Evolutionary conservation across 1,140 invertebrate species (phyloP).

Genomic region (Chionoecetes opilio): DNA sequence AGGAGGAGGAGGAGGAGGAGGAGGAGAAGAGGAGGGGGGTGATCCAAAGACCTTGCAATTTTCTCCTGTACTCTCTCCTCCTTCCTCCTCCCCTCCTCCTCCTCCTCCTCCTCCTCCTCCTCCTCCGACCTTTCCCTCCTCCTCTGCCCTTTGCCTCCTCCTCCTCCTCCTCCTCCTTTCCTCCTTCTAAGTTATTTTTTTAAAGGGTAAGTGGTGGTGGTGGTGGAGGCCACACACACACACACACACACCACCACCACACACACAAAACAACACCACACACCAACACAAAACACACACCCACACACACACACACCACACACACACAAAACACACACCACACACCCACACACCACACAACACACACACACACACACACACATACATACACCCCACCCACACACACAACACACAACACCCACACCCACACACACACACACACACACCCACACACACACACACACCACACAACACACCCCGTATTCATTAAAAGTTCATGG

Average conservation of each 20-base stretch:
- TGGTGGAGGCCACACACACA: neutral
- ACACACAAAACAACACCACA: no score
- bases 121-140: neutral
- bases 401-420: no score
- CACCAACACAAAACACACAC: no score
- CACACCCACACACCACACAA: no score
- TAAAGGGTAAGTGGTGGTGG: conserved; percentile 2
- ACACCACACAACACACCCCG: neutral
- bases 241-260: no score
- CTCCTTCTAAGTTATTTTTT: neutral
- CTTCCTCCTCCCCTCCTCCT: neutral
- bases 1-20: conserved; percentile 4
- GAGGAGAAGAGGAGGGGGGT: neutral
- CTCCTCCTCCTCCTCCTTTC: neutral
- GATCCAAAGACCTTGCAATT: conserved; percentile 15
- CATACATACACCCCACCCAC: no score
- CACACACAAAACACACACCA: neutral
- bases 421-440: no score
- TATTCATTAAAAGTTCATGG: no score
- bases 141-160: neutral
- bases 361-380: no score
- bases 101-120: neutral
- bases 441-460: no score
- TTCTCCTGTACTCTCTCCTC: neutral
- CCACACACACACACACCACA: no score